Conservation (phyloP, 1,140 invertebrate genomes). For the Potamilus streckersoni region DNA sequence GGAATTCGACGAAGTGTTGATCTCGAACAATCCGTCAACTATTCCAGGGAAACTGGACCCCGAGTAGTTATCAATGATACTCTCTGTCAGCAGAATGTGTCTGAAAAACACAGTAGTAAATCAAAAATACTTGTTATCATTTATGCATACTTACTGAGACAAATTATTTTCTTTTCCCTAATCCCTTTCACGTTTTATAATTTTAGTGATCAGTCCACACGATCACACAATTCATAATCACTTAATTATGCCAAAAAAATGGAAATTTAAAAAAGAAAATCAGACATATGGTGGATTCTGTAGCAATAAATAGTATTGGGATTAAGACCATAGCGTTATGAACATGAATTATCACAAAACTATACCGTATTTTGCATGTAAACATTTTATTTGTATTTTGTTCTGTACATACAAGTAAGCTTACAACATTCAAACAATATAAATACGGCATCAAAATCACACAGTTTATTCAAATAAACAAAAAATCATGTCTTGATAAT, state of each 20-base stretch:
- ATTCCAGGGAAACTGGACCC: conserved; percentile 68
- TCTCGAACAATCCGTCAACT: conserved; percentile 61
- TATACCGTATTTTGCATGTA: too few relatives aligned
- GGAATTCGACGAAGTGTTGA: conserved; percentile 34
- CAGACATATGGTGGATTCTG: neutral
- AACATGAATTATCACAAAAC: too few relatives aligned
- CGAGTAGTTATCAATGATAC: conserved; percentile 62
- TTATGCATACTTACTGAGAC: neutral
- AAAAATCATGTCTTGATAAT: too few relatives aligned
- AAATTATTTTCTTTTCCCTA: neutral
- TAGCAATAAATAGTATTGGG: too few relatives aligned
- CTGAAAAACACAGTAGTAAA: conserved; percentile 45
- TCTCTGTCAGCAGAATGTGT: conserved; percentile 67
- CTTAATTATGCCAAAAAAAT: neutral
- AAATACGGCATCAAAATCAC: too few relatives aligned
- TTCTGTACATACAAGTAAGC: too few relatives aligned
- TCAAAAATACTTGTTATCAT: neutral
- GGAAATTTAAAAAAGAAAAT: neutral
- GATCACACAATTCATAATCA: neutral
- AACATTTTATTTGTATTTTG: too few relatives aligned
- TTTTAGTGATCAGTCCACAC: neutral
- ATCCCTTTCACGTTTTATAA: neutral
- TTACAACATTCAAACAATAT: too few relatives aligned
- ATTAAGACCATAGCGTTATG: too few relatives aligned
- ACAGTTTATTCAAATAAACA: too few relatives aligned